These are phyloP conservation scores for Emydura subglobosa DNA, from an alignment of 2,113 vertebrate genomes.

Conservation along the genomic window DNA sequence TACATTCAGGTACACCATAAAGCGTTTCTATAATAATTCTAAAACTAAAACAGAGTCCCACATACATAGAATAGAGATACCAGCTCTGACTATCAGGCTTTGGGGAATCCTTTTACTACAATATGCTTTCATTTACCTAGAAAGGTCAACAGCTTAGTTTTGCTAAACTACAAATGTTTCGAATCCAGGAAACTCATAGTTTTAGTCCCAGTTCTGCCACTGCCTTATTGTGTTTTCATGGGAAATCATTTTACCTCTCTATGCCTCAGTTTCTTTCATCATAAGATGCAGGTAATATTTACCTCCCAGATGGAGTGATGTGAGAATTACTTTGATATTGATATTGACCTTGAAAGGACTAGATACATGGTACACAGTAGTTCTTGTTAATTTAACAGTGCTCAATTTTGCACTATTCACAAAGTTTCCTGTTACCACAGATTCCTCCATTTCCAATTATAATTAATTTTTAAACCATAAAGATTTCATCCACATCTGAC, in stretches of 20 bases:
- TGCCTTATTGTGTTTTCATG: background rate
- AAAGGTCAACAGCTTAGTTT: background rate
- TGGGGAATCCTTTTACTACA: background rate
- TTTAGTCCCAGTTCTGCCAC: background rate
- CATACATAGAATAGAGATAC: background rate
- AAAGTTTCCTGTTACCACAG: background rate
- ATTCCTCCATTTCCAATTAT: background rate
- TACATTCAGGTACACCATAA: background rate
- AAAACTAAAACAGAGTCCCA: background rate
- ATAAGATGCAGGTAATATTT: background rate
- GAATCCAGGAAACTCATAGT: background rate
- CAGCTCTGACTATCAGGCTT: background rate
- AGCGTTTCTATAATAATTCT: background rate
- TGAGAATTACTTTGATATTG: background rate
- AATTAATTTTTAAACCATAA: background rate
- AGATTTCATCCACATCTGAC: background rate
- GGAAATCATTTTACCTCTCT: background rate
- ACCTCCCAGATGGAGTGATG: background rate
- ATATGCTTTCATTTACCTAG: background rate
- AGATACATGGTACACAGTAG: too few species aligned
- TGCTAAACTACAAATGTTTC: background rate
- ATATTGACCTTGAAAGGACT: background rate
- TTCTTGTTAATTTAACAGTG: too few species aligned
- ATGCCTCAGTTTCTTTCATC: background rate
- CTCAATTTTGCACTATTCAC: too few species aligned